phyloP scores from a whole-genome alignment of 2,888 invertebrate species.

The Andricus curvator region DNA sequence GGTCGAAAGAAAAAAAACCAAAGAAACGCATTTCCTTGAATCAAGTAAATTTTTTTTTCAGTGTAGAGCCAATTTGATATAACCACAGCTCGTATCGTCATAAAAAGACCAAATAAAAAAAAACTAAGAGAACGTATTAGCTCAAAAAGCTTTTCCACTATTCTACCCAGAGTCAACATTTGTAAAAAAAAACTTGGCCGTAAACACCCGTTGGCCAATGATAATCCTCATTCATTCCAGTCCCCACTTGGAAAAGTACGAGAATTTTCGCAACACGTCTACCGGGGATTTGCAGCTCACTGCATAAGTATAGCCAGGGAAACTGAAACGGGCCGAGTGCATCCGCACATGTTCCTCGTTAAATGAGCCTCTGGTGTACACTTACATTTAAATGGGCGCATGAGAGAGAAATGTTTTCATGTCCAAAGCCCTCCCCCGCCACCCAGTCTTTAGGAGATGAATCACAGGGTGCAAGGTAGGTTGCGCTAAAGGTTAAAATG shows the following conservation, averaged over 20 bases:
- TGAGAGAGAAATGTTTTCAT: constrained; percentile 34
- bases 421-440: constrained; percentile 9
- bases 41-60: too few species aligned
- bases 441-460: constrained; percentile 19
- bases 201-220: constrained; percentile 10
- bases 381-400: constrained; percentile 32
- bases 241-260: constrained; percentile 13
- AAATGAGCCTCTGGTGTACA: constrained; percentile 36
- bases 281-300: constrained; percentile 20
- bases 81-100: not conserved
- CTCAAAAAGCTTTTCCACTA: not conserved
- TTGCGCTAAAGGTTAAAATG: constrained; percentile 18
- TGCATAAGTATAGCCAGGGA: constrained; percentile 25
- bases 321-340: constrained; percentile 32
- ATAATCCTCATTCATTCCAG: constrained; percentile 28
- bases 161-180: not conserved
- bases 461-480: constrained; percentile 9
- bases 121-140: not conserved
- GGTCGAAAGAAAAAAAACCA: too few species aligned
- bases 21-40: too few species aligned
- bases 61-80: too few species aligned
- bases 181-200: not conserved
- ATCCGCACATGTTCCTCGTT: constrained; percentile 24
- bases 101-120: not conserved
- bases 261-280: constrained; percentile 27